A percentile compares a stretch with the other conserved stretches of the same genome.
phyloP scores from a whole-genome alignment of 2,113 vertebrate genomes.

The Sturnus vulgaris region DNA sequence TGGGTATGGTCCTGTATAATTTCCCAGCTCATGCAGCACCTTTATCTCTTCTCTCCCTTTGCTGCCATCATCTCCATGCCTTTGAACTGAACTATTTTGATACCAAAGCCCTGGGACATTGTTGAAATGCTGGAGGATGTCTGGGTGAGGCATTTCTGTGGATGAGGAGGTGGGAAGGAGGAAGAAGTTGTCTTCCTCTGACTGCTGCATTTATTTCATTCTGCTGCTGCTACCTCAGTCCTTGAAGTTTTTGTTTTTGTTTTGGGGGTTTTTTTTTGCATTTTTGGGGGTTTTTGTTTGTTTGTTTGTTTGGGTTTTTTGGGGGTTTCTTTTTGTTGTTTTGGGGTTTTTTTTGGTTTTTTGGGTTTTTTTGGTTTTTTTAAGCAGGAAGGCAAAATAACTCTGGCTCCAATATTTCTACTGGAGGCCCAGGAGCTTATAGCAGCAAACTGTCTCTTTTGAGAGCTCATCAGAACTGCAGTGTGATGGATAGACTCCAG shows the following conservation, averaged over 20 bases:
- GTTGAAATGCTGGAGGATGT: background rate
- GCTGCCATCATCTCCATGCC: background rate
- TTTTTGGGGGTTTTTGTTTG: too few species aligned
- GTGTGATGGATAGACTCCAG: conserved; percentile 31
- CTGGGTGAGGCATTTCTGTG: background rate
- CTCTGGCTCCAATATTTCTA: background rate
- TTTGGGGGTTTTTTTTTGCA: background rate
- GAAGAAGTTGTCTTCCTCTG: background rate
- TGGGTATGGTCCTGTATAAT: background rate
- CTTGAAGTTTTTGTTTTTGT: background rate
- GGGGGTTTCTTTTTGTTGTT: too few species aligned
- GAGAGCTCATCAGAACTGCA: conserved; percentile 10
- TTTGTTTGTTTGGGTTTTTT: too few species aligned
- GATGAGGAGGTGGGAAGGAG: background rate
- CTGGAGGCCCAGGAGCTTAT: background rate
- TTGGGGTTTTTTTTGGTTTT: too few species aligned
- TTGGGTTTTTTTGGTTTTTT: too few species aligned
- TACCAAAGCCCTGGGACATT: background rate
- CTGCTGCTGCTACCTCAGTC: background rate
- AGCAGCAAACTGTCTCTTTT: conserved; percentile 17
- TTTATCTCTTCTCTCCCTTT: background rate
- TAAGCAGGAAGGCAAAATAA: background rate
- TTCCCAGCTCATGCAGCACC: background rate
- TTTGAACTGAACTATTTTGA: background rate
- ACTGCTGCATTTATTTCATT: background rate